These are phyloP conservation scores for Ditula angustiorana DNA, from an alignment of 2,888 invertebrate genomes.

Conservation along the genomic window DNA sequence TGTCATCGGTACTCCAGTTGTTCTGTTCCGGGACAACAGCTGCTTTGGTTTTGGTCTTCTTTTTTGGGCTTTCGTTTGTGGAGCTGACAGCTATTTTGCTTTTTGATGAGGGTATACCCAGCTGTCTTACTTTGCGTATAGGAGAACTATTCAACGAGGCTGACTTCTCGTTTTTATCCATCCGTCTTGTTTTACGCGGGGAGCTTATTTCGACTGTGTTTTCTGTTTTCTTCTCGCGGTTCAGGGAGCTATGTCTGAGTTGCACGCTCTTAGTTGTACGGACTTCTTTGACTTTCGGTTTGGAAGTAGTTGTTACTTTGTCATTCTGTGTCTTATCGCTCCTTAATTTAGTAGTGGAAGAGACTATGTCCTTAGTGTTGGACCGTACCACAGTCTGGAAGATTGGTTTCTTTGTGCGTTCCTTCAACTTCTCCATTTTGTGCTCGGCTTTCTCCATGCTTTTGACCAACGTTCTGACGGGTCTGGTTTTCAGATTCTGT, in stretches of 20 bases:
- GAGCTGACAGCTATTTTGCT: conserved; percentile 65
- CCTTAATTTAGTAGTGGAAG: conserved; percentile 65
- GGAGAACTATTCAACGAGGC: conserved; percentile 80
- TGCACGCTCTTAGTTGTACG: conserved; percentile 70
- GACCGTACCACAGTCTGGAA: conserved; percentile 79
- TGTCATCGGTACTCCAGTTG: conserved; percentile 67
- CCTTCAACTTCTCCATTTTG: conserved; percentile 30
- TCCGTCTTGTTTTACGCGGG: conserved; percentile 76
- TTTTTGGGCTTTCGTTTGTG: conserved; percentile 74
- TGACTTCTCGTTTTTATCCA: conserved; percentile 78
- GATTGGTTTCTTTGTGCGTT: conserved; percentile 70
- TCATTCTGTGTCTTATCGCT: conserved; percentile 62
- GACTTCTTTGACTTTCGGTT: conserved; percentile 64
- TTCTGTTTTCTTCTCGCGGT: conserved; percentile 73
- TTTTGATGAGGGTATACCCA: conserved; percentile 68
- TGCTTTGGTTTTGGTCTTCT: conserved; percentile 67
- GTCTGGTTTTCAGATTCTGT: conserved; percentile 68
- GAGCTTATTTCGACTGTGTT: conserved; percentile 71
- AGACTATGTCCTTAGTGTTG: conserved; percentile 65
- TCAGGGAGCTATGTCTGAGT: conserved; percentile 75
- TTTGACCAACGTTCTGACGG: conserved; percentile 65
- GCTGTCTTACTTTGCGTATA: conserved; percentile 77
- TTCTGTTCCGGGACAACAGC: conserved; percentile 61
- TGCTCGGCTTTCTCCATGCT: conserved; percentile 72
- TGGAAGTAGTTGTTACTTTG: conserved; percentile 65